Base-by-base conservation (phyloP, 2,113 vertebrate genomes). In the Grammomys dolichurus region DNA sequence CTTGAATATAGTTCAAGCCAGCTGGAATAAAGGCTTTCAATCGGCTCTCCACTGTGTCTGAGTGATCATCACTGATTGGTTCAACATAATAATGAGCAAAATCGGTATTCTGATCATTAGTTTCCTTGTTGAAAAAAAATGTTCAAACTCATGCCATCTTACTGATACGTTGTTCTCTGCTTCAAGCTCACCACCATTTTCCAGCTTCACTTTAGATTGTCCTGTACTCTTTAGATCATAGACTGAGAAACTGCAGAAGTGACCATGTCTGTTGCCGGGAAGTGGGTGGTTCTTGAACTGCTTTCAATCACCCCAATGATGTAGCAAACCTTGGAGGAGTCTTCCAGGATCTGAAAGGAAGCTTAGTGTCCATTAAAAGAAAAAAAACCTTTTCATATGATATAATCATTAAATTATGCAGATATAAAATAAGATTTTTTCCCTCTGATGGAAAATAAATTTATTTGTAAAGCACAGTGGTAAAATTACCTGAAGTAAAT, bases 281-380 rank as follows among this genome's bases (percentile, higher is more conserved):
- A 81, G 43, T 3, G 60, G 19, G 54, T 43, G 48, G 7, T 67
- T 77, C 58, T 87, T 58, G 1, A 43, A 31, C 72, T 48, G 51
- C 3, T 87, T 73, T 88, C 6, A 76, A 76, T 72, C 40, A 56
- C 40, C 48, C 40, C 56, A 73, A 89, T 43, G 48, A 7, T 28
- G 28, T 69, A 51, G 43, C 54, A 81, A 51, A 24, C 12, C 40
- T 75, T 65, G 46, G 70, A 58, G 24, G 33, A 40, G 40, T 20
- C 20, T 73, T 54, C 46, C 51, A 69, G 78, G 36, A 54, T 51
- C 58, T 81, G 82, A 92, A 95, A 70, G 40, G 11, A 63, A 6
- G 19, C 65, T 76, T 75, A 16, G 58, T 75, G 92, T 46, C n/a
- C 33, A 87, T 28, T 94, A 89, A 78, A 97, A 95, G 94, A 20